Evolutionary conservation across 2,888 invertebrate genomes (phyloP), one percentile per base, ranked within the genome.

Genomic region (Diarsia dahlii): DNA sequence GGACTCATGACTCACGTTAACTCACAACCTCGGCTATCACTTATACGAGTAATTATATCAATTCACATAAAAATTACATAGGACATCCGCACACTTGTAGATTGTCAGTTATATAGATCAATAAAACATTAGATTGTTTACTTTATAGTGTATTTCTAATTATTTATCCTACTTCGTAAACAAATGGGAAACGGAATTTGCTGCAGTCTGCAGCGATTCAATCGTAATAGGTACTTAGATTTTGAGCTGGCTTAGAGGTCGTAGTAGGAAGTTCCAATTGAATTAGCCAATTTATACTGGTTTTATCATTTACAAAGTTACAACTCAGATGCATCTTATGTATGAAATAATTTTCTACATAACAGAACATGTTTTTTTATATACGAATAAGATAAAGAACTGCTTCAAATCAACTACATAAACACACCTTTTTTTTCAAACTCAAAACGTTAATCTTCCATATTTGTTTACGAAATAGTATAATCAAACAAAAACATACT

Each of bases 31-130:
- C 48, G 45, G 28, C 48, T 50, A 28, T n/a, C 56, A 71, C 45
- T 76, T 8, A 20, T 13, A 73, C 23, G n/a, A 15, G 9, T 69
- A 23, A 73, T 52, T 73, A 73, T 48, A 54, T 28, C 28, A 56
- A 58, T 60, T 79, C 28, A 60, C 3, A 74, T 56, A 70, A 70
- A 75, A 70, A 66, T 28, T 54, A 46, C 20, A 68, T 62, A 70
- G 68, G 52, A 73, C 71, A 82, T 82, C 80, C 80, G 83, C n/a
- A 45, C 45, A 12, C 13, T 23, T 5, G 5, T 60, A 80, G 48
- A 71, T 56, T 76, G 71, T 69, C 64, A 45, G 54, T 58, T 58
- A 18, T n/a, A n/a, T 28, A 52, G 64, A 80, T 71, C 45, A 60
- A 60, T 39, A 64, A 67, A 71, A 54, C 46, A 64, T 74, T 34